Evolutionary conservation across 92 coral and sea anemone genomes (phyloP).

Genomic region (Parazoanthus atlanticus): DNA sequence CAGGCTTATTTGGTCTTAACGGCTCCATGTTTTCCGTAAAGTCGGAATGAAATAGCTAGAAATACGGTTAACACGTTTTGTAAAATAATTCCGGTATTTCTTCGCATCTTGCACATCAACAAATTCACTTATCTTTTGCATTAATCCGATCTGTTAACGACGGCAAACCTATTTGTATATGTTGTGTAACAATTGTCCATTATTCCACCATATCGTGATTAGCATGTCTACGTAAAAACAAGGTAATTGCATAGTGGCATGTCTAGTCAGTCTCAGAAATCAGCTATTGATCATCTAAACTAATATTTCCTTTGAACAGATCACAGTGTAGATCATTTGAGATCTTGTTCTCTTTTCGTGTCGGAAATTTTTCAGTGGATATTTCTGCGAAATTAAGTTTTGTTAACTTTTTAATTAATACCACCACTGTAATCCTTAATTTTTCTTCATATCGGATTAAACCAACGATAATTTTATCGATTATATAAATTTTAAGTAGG

Average conservation of each 20-base stretch:
- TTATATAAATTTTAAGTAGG: neutral
- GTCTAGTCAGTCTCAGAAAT: neutral
- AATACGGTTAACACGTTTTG: too few relatives aligned
- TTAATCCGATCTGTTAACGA: too few relatives aligned
- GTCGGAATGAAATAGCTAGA: too few relatives aligned
- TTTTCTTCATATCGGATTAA: neutral
- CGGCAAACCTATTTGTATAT: too few relatives aligned
- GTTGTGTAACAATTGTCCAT: neutral
- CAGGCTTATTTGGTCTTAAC: too few relatives aligned
- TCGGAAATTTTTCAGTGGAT: neutral
- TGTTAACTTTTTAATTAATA: neutral
- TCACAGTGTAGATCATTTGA: too few relatives aligned
- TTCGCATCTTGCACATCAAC: too few relatives aligned
- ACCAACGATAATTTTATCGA: neutral
- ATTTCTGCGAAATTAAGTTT: neutral
- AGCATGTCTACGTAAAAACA: neutral
- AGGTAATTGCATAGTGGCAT: neutral
- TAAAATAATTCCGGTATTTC: too few relatives aligned
- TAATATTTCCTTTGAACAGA: neutral
- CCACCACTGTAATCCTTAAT: neutral
- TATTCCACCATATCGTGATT: neutral
- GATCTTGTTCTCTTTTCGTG: neutral
- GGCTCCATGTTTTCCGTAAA: too few relatives aligned
- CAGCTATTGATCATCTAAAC: neutral
- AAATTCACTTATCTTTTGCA: too few relatives aligned